Evolutionary conservation across 2,888 invertebrate species (phyloP).

Genomic region (Torymus aiolomorphi): DNA sequence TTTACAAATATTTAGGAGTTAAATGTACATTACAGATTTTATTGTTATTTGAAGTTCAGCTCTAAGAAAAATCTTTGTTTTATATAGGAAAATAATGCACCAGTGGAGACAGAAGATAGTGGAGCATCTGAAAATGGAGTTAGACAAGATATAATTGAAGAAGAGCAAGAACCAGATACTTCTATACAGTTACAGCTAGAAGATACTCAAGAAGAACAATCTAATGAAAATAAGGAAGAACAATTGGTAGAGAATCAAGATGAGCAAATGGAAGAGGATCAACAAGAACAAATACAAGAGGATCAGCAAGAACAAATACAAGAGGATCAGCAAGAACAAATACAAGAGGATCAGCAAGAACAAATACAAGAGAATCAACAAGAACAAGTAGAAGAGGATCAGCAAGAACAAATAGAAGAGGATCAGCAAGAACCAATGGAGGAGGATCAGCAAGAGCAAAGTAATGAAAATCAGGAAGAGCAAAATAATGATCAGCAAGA

Average conservation of each 20-base stretch:
- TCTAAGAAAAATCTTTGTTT: conserved; percentile 18
- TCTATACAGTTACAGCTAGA: conserved; percentile 65
- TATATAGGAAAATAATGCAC: conserved; percentile 61
- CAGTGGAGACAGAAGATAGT: conserved; percentile 61
- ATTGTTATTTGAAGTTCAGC: no score
- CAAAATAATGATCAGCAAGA: conserved; percentile 14
- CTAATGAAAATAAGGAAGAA: conserved; percentile 8
- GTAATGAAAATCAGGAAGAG: conserved; percentile 13
- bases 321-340: conserved; percentile 25
- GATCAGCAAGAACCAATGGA: conserved; percentile 3
- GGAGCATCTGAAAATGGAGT: conserved; percentile 68
- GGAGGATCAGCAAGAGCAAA: conserved; percentile 7
- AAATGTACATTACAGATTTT: no score
- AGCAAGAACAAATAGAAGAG: background rate
- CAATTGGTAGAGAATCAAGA: conserved; percentile 25
- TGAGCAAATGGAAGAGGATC: conserved; percentile 1
- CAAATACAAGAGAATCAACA: background rate
- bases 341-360: conserved; percentile 11
- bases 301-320: background rate
- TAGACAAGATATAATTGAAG: conserved; percentile 61
- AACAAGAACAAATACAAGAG: background rate
- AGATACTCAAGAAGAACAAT: conserved; percentile 61
- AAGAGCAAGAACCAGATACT: conserved; percentile 64
- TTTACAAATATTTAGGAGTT: no score
- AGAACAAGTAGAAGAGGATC: conserved; percentile 24